Evolutionary conservation across 2,113 vertebrate genomes (phyloP).

Genomic region (Apeltes quadracus): DNA sequence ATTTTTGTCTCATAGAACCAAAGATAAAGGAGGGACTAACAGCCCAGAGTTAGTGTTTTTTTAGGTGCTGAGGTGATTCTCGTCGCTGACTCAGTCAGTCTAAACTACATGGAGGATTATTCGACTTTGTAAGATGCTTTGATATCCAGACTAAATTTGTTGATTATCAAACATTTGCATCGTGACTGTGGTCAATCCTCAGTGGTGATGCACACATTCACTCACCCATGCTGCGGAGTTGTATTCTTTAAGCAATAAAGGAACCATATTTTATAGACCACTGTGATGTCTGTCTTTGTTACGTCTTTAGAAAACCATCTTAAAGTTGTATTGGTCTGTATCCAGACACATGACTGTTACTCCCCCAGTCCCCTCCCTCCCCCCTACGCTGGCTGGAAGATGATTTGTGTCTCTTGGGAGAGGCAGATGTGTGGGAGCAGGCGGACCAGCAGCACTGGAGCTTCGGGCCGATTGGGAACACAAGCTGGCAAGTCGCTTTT

Average conservation of each 20-base stretch:
- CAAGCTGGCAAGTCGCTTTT: background rate
- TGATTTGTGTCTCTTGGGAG: background rate
- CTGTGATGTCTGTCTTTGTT: background rate
- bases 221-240: slow-evolving; percentile 88
- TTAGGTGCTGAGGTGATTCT: slow-evolving; percentile 58
- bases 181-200: slow-evolving; percentile 86
- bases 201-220: slow-evolving; percentile 83
- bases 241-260: slow-evolving; percentile 99
- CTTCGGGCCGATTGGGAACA: background rate
- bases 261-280: slow-evolving; percentile 91
- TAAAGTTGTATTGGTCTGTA: background rate
- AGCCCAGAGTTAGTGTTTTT: slow-evolving; percentile 35
- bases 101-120: slow-evolving; percentile 48
- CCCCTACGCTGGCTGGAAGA: background rate
- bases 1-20: slow-evolving; percentile 76
- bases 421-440: slow-evolving; percentile 26
- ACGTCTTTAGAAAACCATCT: background rate
- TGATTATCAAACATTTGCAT: slow-evolving; percentile 86
- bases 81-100: slow-evolving; percentile 47
- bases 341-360: background rate
- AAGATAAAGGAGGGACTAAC: slow-evolving; percentile 66
- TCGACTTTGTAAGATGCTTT: slow-evolving; percentile 71
- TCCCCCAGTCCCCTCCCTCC: background rate
- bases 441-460: slow-evolving; percentile 6
- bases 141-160: slow-evolving; percentile 82